Evolutionary conservation across 2,797 vertebrate genomes (phyloP), one percentile per base, ranked within the genome.

Genomic region (Microctenopoma steveboyesi): DNA sequence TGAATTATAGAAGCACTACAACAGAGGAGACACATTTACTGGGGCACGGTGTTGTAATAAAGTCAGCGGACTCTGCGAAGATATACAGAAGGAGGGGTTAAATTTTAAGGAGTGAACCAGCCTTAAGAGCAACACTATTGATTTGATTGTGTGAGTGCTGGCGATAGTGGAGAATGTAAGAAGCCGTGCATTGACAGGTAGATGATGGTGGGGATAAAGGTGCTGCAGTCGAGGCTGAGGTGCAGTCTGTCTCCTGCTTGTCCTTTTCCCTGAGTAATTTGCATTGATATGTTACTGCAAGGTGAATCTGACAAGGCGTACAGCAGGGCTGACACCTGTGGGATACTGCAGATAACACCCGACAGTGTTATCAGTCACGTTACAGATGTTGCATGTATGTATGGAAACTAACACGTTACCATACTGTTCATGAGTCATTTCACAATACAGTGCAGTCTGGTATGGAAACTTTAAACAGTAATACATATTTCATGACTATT

Each of bases 71-170:
- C 69, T 66, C 60, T 63, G 64, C 30, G 87, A 74, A 72, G 74
- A 76, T 66, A 64, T 46, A 51, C 66, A 82, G 81, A 63, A 49
- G 64, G 37, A 63, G 74, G 64, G 5, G 79, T 88, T 89, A 87
- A 90, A 91, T 91, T 83, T 78, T 70, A 61, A 79, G 78, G 67
- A 65, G 70, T 30, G 67, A 86, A 87, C 55, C 62, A 72, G 76
- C 72, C 74, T 80, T 90, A 88, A 86, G 83, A 78, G 79, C 81
- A 85, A 61, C 70, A 66, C 89, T 88, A 89, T 90, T 89, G 89
- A 92, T 90, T 81, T 83, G 72, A 85, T 81, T 89, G 82, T 48
- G 69, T 83, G 83, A 85, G 83, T 78, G 74, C 66, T 28, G 69
- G 73, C 64, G 80, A 90, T 88, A 85, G 90, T 83, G 76, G 84